Evolutionary conservation across 2,113 vertebrate genomes (phyloP), one percentile per base, ranked within the genome.

Genomic region (Halcyon malimbica): DNA sequence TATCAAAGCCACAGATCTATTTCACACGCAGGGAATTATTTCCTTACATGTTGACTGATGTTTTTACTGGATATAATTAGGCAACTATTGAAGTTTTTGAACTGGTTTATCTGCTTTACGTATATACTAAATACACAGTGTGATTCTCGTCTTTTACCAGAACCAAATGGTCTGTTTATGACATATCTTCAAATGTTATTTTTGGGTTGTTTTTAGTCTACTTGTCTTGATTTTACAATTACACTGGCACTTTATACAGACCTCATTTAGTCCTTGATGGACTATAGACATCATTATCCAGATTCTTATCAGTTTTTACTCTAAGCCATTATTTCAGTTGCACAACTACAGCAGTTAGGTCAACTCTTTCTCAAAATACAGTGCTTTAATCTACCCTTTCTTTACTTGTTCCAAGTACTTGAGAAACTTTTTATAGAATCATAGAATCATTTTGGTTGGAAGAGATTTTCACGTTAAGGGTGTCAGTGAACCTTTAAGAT

Each of bases 231-330:
- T 93, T 92, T 94, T 92, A 92, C 64, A 87, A 33, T 88, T 92
- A 94, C 60, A 35, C 17, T 71, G 28, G 20, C 74, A 51, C 93
- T 97, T 96, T 96, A 95, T 96, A 95, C 81, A 96, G 93, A 90
- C 59, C 41, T 87, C 76, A 93, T 94, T 95, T 93, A 92, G 73
- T 67, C 73, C 56, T 83, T 93, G 95, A 97, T 94, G 64, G 51
- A 92, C 83, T 90, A 89, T 94, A 97, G 94, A 94, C 95, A 95
- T 95, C 95, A 89, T 81, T 95, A 83, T 78, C 63, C 76, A 77
- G 18, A 71, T 94, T 65, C 89, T 92, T 94, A 95, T 90, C 86
- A 50, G 41, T 81, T 92, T 83, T 83, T 41, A 62, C 68, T 86
- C 41, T 62, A 62, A 95, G 44, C n/a, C 53, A 62, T 76, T 85